Evolutionary conservation across 2,797 vertebrate species (phyloP).

Genomic region (Onychomys torridus): DNA sequence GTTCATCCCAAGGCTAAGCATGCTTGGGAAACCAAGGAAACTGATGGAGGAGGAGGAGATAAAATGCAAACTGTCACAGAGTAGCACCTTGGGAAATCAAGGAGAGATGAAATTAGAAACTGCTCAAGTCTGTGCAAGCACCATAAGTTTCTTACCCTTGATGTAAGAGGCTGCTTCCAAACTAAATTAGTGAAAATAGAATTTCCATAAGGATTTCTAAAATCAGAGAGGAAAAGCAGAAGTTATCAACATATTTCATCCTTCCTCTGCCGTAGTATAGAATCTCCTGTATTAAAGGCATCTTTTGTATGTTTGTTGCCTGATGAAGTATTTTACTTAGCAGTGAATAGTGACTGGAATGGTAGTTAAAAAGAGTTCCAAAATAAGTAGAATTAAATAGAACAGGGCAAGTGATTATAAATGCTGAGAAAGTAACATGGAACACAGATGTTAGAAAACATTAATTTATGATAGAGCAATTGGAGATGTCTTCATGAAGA

Average conservation of each 20-base stretch:
- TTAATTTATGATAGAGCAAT: not conserved
- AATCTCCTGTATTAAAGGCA: not conserved
- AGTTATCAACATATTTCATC: not conserved
- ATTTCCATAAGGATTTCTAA: conserved; percentile 57
- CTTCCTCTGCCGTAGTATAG: not conserved
- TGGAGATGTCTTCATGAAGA: not conserved
- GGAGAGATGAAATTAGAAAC: conserved; percentile 58
- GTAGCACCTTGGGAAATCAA: conserved; percentile 73
- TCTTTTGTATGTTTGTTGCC: not conserved
- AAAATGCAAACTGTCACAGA: conserved; percentile 65
- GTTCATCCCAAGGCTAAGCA: conserved; percentile 35
- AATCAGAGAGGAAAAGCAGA: conserved; percentile 30
- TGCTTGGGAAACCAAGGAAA: conserved; percentile 61
- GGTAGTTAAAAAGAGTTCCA: not conserved
- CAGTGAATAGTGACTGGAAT: not conserved
- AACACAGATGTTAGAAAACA: not conserved
- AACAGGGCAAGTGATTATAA: not conserved
- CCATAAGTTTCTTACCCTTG: conserved; percentile 40
- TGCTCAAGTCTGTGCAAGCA: not conserved
- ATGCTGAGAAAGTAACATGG: not conserved
- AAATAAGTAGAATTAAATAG: not conserved
- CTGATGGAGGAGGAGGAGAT: conserved; percentile 34
- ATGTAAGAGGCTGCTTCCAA: conserved; percentile 60
- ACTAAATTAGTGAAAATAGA: conserved; percentile 54
- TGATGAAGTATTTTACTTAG: not conserved